These are phyloP conservation scores for Tetropium fuscum DNA, from an alignment of 2,888 invertebrate genomes.

Conservation along the genomic window DNA sequence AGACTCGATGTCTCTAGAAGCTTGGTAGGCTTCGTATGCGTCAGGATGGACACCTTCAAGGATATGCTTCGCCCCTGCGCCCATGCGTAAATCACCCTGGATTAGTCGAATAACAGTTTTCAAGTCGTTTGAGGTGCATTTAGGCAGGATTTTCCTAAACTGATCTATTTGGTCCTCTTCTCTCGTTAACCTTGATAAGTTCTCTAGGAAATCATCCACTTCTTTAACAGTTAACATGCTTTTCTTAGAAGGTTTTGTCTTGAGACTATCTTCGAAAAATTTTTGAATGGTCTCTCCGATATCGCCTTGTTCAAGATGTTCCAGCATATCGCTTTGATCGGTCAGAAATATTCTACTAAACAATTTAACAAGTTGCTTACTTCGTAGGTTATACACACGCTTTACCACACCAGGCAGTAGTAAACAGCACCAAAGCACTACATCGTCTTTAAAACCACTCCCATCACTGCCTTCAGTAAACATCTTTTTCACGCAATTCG, in stretches of 20 bases:
- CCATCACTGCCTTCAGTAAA: constrained; percentile 73
- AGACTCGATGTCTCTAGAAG: constrained; percentile 81
- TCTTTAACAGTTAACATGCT: constrained; percentile 81
- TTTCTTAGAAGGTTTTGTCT: constrained; percentile 72
- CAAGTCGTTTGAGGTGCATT: constrained; percentile 86
- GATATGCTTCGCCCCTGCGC: constrained; percentile 93
- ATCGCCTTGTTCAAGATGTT: constrained; percentile 88
- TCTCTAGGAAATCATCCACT: constrained; percentile 80
- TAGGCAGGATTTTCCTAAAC: constrained; percentile 78
- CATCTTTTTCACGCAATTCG: constrained; percentile 76
- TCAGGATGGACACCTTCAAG: constrained; percentile 88
- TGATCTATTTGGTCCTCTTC: constrained; percentile 89
- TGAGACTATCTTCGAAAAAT: constrained; percentile 78
- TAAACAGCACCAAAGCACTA: constrained; percentile 84
- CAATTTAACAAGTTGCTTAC: constrained; percentile 89
- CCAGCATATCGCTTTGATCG: constrained; percentile 84
- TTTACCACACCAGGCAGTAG: constrained; percentile 86
- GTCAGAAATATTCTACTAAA: constrained; percentile 84
- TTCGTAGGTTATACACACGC: constrained; percentile 91
- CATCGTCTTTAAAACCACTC: constrained; percentile 80
- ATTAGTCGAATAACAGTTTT: constrained; percentile 87
- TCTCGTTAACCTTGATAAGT: constrained; percentile 80
- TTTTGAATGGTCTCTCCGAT: constrained; percentile 86
- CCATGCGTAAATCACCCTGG: constrained; percentile 92
- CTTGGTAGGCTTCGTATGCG: constrained; percentile 90